These are phyloP conservation scores for Blastomussa wellsi DNA, from an alignment of 92 coral and sea anemone genomes.

Conservation along the genomic window DNA sequence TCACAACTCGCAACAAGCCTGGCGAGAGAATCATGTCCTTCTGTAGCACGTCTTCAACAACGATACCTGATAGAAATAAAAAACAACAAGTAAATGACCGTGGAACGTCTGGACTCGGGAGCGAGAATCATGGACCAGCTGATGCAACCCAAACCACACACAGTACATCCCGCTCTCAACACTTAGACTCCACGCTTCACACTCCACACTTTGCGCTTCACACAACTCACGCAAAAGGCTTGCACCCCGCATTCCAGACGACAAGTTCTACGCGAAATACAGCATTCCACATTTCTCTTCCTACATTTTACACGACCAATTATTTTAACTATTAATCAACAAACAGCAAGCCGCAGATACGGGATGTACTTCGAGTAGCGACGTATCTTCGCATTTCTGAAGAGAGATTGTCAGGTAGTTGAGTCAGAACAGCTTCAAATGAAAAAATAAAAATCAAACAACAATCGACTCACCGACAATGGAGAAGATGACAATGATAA, in stretches of 20 bases:
- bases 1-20: constrained; percentile 95
- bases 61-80: constrained; percentile 57
- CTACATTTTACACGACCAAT: too few species aligned
- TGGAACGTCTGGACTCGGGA: not conserved
- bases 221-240: not conserved
- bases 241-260: not conserved
- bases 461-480: constrained; percentile 69
- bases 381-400: not conserved
- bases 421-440: too few species aligned
- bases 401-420: too few species aligned
- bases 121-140: not conserved
- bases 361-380: too few species aligned
- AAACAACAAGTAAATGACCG: not conserved
- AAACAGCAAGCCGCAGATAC: too few species aligned
- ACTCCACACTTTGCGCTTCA: not conserved
- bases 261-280: not conserved
- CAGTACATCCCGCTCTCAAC: not conserved
- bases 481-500: constrained; percentile 91
- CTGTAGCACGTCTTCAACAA: constrained; percentile 80
- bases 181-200: not conserved
- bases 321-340: too few species aligned
- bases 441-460: too few species aligned
- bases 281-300: not conserved
- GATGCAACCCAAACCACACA: not conserved
- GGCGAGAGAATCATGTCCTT: constrained; percentile 91